Evolutionary conservation across 1,140 invertebrate species (phyloP), one percentile per base, ranked within the genome.

Genomic region (Drosophila parvula): DNA sequence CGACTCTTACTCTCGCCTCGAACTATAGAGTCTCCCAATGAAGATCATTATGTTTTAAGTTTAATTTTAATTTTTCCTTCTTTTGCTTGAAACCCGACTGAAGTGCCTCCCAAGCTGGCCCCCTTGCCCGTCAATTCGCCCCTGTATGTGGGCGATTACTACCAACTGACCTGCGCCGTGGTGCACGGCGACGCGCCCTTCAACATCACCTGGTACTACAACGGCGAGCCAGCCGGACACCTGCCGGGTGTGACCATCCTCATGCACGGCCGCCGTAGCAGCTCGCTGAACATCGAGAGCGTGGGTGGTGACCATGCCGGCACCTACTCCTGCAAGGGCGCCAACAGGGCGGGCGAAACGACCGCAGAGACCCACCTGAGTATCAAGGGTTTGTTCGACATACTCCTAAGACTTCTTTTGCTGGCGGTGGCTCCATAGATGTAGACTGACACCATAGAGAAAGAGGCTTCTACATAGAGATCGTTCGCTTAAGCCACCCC

Each of bases 121-220:
- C 74, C 81, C 18, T 51, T 92, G 53, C 88, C 90, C 18, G 95
- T 95, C 57, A 96, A 97, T 74, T 95, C 96, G 76, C 95, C 95
- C 60, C 94, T 96, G 16, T 96, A 96, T 92, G 95, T 95, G 91
- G 96, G 96, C 69, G 96, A 97, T 92, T 94, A 95, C 73, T 95
- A 96, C 68, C 96, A 96, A 62, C 93, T 96, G 32, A 94, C 94
- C 71, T 97, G 96, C 92, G 94, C 95, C 32, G 95, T 97, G 47
- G 94, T 95, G 73, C 96, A 96, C 91, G 96, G 96, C 55, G 96
- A 97, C 92, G 93, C 95, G 74, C 96, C 96, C 10, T 94, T 96
- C 71, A 94, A 95, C 70, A 96, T 97, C 61, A 93, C 94, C 67
- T 97, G 96, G 96, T 94, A 94, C 79, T 96, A 96, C 91, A 95